phyloP scores from a whole-genome alignment of 2,888 invertebrate species.

The Sericinus montela region DNA sequence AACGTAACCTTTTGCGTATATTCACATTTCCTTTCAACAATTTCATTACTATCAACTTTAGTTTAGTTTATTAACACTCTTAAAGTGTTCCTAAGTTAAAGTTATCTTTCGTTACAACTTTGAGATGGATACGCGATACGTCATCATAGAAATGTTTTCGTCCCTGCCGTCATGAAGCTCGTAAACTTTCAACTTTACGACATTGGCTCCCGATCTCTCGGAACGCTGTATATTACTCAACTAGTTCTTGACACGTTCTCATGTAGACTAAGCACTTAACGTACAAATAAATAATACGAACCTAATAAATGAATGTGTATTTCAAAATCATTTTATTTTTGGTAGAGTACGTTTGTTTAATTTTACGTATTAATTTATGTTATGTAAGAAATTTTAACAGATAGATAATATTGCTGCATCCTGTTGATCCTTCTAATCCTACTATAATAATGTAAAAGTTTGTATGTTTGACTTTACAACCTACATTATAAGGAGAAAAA shows the following conservation, averaged over 20 bases:
- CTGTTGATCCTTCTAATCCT: no score
- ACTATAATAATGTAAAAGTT: no score
- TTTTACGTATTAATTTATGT: background rate
- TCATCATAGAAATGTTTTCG: constrained; percentile 35
- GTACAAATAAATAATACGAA: constrained; percentile 14
- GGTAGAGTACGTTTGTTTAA: background rate
- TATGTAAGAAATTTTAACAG: no score
- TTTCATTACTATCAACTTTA: no score
- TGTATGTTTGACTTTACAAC: no score
- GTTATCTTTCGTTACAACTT: constrained; percentile 21
- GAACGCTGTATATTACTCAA: constrained; percentile 12
- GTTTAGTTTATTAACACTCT: no score
- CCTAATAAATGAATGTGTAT: constrained; percentile 2
- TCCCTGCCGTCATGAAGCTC: constrained; percentile 39
- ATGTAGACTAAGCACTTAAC: constrained; percentile 10
- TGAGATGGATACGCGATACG: constrained; percentile 38
- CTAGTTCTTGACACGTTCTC: constrained; percentile 16
- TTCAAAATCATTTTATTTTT: background rate
- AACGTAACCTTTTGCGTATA: no score
- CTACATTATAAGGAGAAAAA: no score
- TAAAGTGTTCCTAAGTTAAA: no score
- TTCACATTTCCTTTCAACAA: no score
- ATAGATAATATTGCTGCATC: no score
- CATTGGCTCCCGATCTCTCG: constrained; percentile 37
- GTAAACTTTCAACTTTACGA: constrained; percentile 44